Percentiles rank a stretch among this genome's conserved stretches.
Evolutionary conservation across 2,113 vertebrate species (phyloP).

Genomic region (Cyprinodon variegatus): DNA sequence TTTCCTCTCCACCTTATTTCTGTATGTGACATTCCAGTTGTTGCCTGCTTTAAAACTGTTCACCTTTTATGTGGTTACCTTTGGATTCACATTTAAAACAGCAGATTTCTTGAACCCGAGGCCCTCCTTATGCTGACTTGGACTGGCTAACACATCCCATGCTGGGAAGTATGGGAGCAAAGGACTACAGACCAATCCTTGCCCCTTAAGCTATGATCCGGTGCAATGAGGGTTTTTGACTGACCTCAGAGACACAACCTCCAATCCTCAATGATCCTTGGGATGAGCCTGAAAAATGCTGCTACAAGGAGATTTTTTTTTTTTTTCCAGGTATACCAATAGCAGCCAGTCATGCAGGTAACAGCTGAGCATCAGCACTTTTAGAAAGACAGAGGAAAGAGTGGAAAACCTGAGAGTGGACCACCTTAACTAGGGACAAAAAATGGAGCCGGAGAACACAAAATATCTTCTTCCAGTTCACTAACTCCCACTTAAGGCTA

Average conservation of each 20-base stretch:
- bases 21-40: conserved; percentile 5
- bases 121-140: conserved; percentile 25
- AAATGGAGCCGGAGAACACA: conserved; percentile 3
- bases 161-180: conserved; percentile 45
- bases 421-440: conserved; percentile 16
- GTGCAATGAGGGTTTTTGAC: conserved; percentile 32
- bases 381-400: conserved; percentile 28
- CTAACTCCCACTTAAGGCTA: conserved; percentile 50
- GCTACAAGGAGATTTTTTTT: conserved; percentile 19
- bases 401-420: background rate
- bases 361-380: conserved; percentile 47
- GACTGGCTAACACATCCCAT: conserved; percentile 30
- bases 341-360: conserved; percentile 20
- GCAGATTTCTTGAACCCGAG: conserved; percentile 17
- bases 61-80: conserved; percentile 13
- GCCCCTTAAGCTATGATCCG: conserved; percentile 53
- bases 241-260: conserved; percentile 30
- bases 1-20: conserved; percentile 7
- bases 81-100: conserved; percentile 34
- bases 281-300: conserved; percentile 57
- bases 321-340: background rate
- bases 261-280: conserved; percentile 55
- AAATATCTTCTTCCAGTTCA: conserved; percentile 6
- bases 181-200: background rate
- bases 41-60: conserved; percentile 24